These are phyloP conservation scores for Callaeas wilsoni DNA, from an alignment of 2,113 vertebrate species.

Conservation along the genomic window DNA sequence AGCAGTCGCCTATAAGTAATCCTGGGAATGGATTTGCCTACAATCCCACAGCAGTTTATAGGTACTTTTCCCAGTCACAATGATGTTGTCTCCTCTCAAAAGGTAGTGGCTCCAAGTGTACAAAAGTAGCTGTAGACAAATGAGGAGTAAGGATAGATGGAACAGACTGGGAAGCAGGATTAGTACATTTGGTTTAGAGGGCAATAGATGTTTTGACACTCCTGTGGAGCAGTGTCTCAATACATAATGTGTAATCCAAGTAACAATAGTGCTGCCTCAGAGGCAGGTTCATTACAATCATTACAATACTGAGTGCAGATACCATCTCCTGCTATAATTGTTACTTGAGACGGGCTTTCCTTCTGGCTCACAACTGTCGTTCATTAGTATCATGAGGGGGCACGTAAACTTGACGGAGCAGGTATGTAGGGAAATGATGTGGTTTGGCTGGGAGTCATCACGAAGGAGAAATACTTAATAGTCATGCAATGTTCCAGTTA, in stretches of 20 bases:
- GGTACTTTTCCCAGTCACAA: not conserved
- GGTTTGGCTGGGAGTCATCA: not conserved
- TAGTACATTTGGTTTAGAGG: not conserved
- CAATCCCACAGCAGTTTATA: not conserved
- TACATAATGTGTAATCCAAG: not conserved
- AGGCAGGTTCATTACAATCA: conserved; percentile 33
- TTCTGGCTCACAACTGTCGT: not conserved
- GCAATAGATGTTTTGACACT: not conserved
- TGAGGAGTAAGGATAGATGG: not conserved
- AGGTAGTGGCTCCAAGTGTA: not conserved
- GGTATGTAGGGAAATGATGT: not conserved
- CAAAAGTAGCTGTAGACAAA: not conserved
- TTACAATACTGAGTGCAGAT: conserved; percentile 14
- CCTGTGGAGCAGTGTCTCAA: not conserved
- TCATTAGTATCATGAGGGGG: not conserved
- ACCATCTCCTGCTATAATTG: conserved; percentile 42
- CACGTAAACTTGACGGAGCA: not conserved
- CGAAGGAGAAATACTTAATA: not conserved
- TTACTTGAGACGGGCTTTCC: not conserved
- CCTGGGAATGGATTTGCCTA: not conserved
- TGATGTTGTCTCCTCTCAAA: not conserved
- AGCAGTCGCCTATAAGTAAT: not conserved
- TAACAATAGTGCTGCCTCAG: conserved; percentile 28
- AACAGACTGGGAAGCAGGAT: not conserved
- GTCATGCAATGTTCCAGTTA: not conserved